Conservation (phyloP, 2,888 invertebrate genomes). For the Drosophila austrosaltans region DNA sequence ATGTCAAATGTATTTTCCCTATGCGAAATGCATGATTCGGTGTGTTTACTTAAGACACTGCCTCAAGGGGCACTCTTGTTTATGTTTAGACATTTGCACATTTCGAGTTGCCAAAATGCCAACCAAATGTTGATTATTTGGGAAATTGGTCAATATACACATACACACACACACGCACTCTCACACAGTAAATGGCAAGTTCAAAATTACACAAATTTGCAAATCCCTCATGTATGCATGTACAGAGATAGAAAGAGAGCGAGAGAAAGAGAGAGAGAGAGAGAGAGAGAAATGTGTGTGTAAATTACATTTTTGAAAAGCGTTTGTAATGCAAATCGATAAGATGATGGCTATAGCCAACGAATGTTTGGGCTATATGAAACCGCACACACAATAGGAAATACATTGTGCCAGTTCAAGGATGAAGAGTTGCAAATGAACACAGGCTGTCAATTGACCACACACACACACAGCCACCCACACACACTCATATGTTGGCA, state of each 20-base stretch:
- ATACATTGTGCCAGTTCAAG: not conserved
- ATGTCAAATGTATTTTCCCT: constrained; percentile 57
- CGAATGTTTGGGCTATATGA: not conserved
- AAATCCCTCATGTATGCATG: no score
- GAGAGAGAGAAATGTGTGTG: not conserved
- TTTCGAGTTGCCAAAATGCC: constrained; percentile 58
- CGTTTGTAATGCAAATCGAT: constrained; percentile 2
- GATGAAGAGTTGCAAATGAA: not conserved
- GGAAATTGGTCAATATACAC: constrained; percentile 37
- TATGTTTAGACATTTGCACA: constrained; percentile 58
- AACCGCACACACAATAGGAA: not conserved
- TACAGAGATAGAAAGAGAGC: no score
- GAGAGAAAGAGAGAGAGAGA: no score
- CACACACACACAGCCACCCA: not conserved
- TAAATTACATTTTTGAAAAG: constrained; percentile 17
- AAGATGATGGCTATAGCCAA: not conserved
- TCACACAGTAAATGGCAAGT: constrained; percentile 2
- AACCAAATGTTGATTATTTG: constrained; percentile 57
- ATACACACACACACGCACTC: not conserved
- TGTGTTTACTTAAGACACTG: constrained; percentile 58
- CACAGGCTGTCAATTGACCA: not conserved
- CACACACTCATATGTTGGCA: not conserved
- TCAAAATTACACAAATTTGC: constrained; percentile 11
- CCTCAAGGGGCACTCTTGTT: constrained; percentile 40
- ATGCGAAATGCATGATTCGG: constrained; percentile 26